A percentile compares a stretch with the other conserved stretches of the same genome.
Evolutionary conservation across 2,797 vertebrate genomes (phyloP).

Genomic region (Esox masquinongy): DNA sequence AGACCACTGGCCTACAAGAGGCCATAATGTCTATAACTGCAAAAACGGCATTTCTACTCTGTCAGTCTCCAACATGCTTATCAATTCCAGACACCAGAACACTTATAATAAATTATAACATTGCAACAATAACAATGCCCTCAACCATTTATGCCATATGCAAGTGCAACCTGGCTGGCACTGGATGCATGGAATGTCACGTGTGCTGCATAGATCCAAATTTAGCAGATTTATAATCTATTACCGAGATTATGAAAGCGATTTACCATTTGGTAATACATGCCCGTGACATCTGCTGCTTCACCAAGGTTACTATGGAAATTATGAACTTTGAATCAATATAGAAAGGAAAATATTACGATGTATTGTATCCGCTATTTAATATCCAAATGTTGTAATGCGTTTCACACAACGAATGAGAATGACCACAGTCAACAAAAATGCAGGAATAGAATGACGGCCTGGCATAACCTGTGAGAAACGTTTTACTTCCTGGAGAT

Average conservation of each 20-base stretch:
- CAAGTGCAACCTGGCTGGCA: background rate
- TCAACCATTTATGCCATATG: background rate
- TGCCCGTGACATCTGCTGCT: constrained; percentile 45
- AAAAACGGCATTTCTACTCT: background rate
- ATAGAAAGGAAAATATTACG: constrained; percentile 31
- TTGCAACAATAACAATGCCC: background rate
- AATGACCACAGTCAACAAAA: background rate
- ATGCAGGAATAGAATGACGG: constrained; percentile 40
- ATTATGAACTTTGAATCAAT: constrained; percentile 47
- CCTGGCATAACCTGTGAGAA: constrained; percentile 53
- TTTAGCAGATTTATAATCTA: background rate
- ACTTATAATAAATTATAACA: background rate
- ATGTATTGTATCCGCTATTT: background rate
- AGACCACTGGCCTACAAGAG: background rate
- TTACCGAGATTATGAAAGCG: constrained; percentile 19
- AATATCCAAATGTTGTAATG: background rate
- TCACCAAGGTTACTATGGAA: constrained; percentile 76
- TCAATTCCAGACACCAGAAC: background rate
- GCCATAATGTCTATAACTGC: background rate
- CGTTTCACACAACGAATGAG: background rate
- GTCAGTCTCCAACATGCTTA: background rate
- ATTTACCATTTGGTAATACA: constrained; percentile 17
- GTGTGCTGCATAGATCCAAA: background rate
- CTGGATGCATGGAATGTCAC: background rate
- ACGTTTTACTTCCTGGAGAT: constrained; percentile 67